Percentiles rank a stretch among this genome's conserved stretches.
These are phyloP conservation scores for Philopedon plagiatum DNA, from an alignment of 2,888 invertebrate species.

Conservation along the genomic window DNA sequence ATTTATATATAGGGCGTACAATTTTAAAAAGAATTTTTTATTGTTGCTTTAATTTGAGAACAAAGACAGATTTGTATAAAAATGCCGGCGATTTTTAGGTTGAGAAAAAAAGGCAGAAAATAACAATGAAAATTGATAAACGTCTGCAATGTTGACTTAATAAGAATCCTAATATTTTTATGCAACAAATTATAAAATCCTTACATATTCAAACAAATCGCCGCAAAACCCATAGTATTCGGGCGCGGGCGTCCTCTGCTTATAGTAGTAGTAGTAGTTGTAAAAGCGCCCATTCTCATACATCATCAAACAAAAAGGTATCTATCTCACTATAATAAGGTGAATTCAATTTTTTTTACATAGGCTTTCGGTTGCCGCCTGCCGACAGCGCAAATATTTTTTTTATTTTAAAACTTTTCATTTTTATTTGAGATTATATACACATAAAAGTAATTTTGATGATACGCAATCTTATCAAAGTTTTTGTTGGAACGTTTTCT, in stretches of 20 bases:
- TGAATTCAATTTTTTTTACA: not conserved
- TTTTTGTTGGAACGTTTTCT: not conserved
- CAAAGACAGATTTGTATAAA: no score
- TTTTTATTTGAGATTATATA: conserved; percentile 4
- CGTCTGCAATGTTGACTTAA: no score
- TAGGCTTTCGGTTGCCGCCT: not conserved
- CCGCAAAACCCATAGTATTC: not conserved
- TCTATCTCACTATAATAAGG: not conserved
- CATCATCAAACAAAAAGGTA: not conserved
- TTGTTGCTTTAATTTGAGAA: no score
- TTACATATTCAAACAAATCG: not conserved
- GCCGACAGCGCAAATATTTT: conserved; percentile 9
- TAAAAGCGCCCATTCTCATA: conserved; percentile 8
- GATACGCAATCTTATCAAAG: conserved; percentile 14
- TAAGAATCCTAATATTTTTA: not conserved
- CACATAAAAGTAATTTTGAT: not conserved
- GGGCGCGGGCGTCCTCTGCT: not conserved
- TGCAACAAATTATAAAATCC: not conserved
- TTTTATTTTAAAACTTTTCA: not conserved
- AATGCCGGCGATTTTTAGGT: no score
- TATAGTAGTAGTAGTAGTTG: not conserved
- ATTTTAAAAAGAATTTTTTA: no score
- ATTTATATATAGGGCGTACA: no score
- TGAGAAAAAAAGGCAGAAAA: no score
- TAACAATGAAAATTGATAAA: no score